phyloP scores from a whole-genome alignment of 2,888 invertebrate species.

The Molanna angustata region DNA sequence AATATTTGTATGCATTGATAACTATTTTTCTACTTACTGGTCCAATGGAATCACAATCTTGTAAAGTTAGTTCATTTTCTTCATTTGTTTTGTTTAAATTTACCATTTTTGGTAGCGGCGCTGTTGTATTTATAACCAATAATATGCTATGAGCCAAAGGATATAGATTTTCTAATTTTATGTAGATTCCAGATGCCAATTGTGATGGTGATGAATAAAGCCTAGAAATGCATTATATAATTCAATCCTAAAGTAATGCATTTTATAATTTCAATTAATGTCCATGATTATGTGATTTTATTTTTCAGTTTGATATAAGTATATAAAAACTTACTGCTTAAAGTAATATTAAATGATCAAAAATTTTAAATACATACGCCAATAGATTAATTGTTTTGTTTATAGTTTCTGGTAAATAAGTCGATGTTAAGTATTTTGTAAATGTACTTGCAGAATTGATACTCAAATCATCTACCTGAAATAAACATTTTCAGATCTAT shows the following conservation, averaged over 20 bases:
- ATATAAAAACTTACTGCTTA: too few relatives aligned
- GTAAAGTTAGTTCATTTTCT: conserved; percentile 4
- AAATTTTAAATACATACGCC: conserved; percentile 43
- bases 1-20: background rate
- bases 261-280: too few relatives aligned
- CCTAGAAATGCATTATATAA: conserved; percentile 38
- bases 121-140: conserved; percentile 61
- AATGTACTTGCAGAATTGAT: conserved; percentile 42
- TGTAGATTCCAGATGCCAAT: conserved; percentile 51
- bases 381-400: conserved; percentile 52
- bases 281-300: too few relatives aligned
- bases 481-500: conserved; percentile 33
- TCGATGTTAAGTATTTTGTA: conserved; percentile 39
- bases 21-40: conserved; percentile 20
- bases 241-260: conserved; percentile 8
- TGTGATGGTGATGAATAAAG: conserved; percentile 55
- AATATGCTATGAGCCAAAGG: conserved; percentile 58
- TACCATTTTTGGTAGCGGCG: conserved; percentile 43
- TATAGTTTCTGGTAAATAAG: conserved; percentile 46
- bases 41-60: conserved; percentile 29
- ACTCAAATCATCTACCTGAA: conserved; percentile 36
- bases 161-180: conserved; percentile 54
- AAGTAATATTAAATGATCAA: too few relatives aligned
- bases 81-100: conserved; percentile 4
- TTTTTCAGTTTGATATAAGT: too few relatives aligned